phyloP scores from a whole-genome alignment of 2,113 vertebrate genomes.

The Ginglymostoma cirratum region DNA sequence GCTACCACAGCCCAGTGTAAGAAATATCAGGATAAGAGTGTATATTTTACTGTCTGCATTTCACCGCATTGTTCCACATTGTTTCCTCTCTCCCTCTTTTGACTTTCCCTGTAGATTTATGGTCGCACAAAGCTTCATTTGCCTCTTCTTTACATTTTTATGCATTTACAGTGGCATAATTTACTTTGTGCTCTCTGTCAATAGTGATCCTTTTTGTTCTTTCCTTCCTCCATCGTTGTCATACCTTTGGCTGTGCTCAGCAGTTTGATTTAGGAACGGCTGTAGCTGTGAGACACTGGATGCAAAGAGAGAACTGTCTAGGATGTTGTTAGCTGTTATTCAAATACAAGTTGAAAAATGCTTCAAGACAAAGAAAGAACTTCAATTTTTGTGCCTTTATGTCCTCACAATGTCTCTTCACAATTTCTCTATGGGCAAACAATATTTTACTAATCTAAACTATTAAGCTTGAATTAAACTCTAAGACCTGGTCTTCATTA shows the following conservation, averaged over 20 bases:
- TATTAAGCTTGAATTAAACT: background rate
- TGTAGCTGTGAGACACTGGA: background rate
- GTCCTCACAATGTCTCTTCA: background rate
- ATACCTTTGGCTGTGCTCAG: background rate
- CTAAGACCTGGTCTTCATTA: background rate
- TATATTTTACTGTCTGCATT: background rate
- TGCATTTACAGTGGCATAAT: background rate
- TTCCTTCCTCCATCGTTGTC: background rate
- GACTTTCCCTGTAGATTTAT: background rate
- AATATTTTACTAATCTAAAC: background rate
- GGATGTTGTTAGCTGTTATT: background rate
- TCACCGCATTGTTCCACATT: background rate
- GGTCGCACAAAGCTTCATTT: background rate
- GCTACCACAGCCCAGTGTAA: background rate
- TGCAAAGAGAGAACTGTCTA: background rate
- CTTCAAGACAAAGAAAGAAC: background rate
- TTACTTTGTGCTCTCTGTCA: background rate
- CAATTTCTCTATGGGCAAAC: background rate
- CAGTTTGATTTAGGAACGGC: background rate
- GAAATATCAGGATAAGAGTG: background rate
- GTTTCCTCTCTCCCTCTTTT: background rate
- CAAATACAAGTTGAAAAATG: background rate
- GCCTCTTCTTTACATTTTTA: background rate
- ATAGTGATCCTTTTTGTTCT: background rate
- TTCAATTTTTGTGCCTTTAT: background rate